Percentiles rank a stretch among this genome's conserved stretches.
Evolutionary conservation across 2,888 invertebrate genomes (phyloP).

Genomic region (Cephonodes hylas): DNA sequence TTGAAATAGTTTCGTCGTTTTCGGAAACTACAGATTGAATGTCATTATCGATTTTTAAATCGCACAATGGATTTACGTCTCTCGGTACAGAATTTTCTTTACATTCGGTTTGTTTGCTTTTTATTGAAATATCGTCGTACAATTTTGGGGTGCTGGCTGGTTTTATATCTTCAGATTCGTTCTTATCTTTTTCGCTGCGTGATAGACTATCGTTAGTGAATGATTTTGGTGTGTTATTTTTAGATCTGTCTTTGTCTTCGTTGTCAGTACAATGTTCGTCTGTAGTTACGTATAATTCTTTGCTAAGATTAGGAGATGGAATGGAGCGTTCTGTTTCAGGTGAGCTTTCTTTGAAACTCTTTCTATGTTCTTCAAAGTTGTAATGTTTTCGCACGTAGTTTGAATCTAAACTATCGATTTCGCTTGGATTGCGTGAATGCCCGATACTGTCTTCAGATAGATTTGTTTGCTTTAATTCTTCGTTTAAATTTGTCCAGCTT

Average conservation of each 20-base stretch:
- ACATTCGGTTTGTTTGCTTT: conserved; percentile 41
- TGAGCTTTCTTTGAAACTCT: conserved; percentile 72
- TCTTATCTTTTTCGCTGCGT: conserved; percentile 60
- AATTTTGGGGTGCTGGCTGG: conserved; percentile 40
- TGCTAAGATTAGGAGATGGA: conserved; percentile 55
- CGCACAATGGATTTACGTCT: conserved; percentile 24
- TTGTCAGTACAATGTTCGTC: conserved; percentile 66
- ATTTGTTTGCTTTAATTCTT: conserved; percentile 66
- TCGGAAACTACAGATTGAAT: conserved; percentile 66
- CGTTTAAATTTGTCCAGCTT: conserved; percentile 75
- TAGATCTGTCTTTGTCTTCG: conserved; percentile 58
- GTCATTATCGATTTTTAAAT: conserved; percentile 49
- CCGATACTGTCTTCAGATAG: conserved; percentile 75
- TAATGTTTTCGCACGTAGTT: conserved; percentile 81
- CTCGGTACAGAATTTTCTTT: conserved; percentile 31
- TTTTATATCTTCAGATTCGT: conserved; percentile 36
- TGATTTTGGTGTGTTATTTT: conserved; percentile 74
- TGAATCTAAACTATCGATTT: conserved; percentile 81
- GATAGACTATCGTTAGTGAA: conserved; percentile 72
- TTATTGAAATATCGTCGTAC: conserved; percentile 55
- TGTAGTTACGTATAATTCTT: conserved; percentile 67
- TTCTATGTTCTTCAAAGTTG: conserved; percentile 72
- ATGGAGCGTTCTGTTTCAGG: conserved; percentile 70
- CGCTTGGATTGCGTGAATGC: conserved; percentile 76
- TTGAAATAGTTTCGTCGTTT: conserved; percentile 74